Evolutionary conservation across 2,113 vertebrate genomes (phyloP), one percentile per base, ranked within the genome.

Genomic region (Rhea americana): DNA sequence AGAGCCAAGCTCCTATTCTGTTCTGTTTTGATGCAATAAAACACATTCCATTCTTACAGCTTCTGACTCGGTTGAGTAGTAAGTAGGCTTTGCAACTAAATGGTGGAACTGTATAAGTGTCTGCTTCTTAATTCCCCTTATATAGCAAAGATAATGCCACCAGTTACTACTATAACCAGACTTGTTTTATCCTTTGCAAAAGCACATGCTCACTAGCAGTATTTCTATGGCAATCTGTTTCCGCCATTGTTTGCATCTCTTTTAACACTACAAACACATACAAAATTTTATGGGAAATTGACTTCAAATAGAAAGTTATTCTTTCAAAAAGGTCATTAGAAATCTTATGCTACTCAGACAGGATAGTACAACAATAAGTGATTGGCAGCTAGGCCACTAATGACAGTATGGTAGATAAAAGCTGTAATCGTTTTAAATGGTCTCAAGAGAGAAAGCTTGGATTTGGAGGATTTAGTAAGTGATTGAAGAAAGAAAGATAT

Each of bases 91-190:
- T 76, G 24, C 53, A 87, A 5, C 53, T 91, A 79, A 94, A 71
- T 73, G 47, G 41, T 86, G 43, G 35, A 94, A 83, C 56, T 51
- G 48, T 47, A 25, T 30, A 83, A 82, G 35, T 26, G 13, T 73
- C 71, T 89, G 68, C 82, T 87, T 90, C 93, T 93, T 82, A 93
- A 35, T 80, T 79, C 59, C 35, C 45, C 21, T 82, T 32, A 68
- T 93, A 24, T 43, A 86, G 39, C 73, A 85, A 85, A 74, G 78
- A 66, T 94, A 95, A 96, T 81, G 50, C 50, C 85, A 81, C 63
- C 65, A 85, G 59, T 93, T 96, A 95, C 89, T 90, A 95, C 93
- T 91, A 73, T 92, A 96, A 67, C 94, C 53, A 78, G 53, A 37
- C 45, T 76, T 87, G 73, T 78, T 91, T 80, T 51, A 75, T 73